A percentile compares a stretch with the other conserved stretches of the same genome.
These are phyloP conservation scores for Hirtodrosophila confusa DNA, from an alignment of 2,888 invertebrate genomes.

Conservation along the genomic window DNA sequence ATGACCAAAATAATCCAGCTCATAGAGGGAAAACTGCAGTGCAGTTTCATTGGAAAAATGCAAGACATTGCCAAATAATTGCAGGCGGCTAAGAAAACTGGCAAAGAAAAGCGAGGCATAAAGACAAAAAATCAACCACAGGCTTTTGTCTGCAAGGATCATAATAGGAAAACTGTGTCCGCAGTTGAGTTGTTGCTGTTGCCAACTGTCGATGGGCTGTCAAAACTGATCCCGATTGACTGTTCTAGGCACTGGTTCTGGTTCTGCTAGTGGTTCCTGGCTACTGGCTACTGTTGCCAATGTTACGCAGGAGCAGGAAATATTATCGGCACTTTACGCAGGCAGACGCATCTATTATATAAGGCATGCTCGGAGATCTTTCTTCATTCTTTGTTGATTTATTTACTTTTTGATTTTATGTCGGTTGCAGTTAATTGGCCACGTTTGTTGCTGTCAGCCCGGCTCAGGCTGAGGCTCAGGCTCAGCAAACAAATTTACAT, in stretches of 20 bases:
- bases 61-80: constrained; percentile 75
- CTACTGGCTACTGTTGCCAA: constrained; percentile 53
- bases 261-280: not conserved
- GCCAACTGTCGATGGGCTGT: constrained; percentile 66
- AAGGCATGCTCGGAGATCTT: not conserved
- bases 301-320: constrained; percentile 57
- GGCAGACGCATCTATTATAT: constrained; percentile 51
- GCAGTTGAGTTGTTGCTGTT: constrained; percentile 35
- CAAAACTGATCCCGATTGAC: constrained; percentile 58
- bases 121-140: constrained; percentile 75
- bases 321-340: constrained; percentile 52
- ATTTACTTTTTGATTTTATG: constrained; percentile 75
- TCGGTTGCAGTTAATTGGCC: constrained; percentile 72
- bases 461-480: constrained; percentile 48
- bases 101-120: constrained; percentile 46
- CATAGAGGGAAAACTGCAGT: constrained; percentile 32
- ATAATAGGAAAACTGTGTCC: constrained; percentile 20
- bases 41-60: constrained; percentile 53
- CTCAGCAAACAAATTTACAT: constrained; percentile 66
- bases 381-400: constrained; percentile 50
- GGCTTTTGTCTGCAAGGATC: constrained; percentile 44
- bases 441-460: constrained; percentile 56
- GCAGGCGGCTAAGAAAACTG: constrained; percentile 47
- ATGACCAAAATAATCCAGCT: constrained; percentile 75
- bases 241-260: constrained; percentile 5